Base-by-base conservation (phyloP, 1,140 invertebrate genomes). In the Megathymus violae region DNA sequence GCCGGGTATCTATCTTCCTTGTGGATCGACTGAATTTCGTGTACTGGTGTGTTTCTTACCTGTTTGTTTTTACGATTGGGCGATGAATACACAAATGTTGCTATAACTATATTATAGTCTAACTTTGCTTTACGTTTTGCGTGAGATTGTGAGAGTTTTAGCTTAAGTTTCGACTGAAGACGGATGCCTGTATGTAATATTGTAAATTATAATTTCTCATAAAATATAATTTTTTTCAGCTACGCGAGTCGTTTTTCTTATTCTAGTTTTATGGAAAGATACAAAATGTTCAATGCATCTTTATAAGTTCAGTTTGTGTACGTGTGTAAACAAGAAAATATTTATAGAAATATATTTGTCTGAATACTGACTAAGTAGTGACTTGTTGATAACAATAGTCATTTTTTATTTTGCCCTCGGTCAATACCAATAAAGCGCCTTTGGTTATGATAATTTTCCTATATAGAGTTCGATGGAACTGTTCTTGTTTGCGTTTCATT, bases 181-280 rank as follows among this genome's bases (percentile, higher is more conserved):
- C 81, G 91, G 85, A 91, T 92, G 91, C 85, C 85, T 90, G 89
- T 85, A 88, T 88, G 88, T 91, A 91, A 91, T 92, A 92, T 91
- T 92, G 91, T 92, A 92, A 92, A 92, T 92, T 92, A 92, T 92
- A 89, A 92, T 92, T 92, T 92, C 90, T 92, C 91, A 92, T 91
- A 92, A 92, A 92, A 92, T 92, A 92, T 91, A 91, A 92, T 91
- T 92, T 92, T 92, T 92, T 92, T 92, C 90, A 92, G 91, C 91
- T 89, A 92, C 47, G 69, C 60, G 72, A 64, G 76, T 88, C 61
- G 82, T 89, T 91, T 91, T 80, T 64, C 80, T 85, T 87, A 16
- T 36, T n/a, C 27, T 31, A 6, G 22, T 25, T 25, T 25, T 25
- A 25, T 25, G 6, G 22, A 25, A 25, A 25, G n/a, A n/a, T n/a